Percentiles rank a stretch among this genome's conserved stretches.
phyloP scores from a whole-genome alignment of 2,888 invertebrate genomes.

The Stenurella melanura region DNA sequence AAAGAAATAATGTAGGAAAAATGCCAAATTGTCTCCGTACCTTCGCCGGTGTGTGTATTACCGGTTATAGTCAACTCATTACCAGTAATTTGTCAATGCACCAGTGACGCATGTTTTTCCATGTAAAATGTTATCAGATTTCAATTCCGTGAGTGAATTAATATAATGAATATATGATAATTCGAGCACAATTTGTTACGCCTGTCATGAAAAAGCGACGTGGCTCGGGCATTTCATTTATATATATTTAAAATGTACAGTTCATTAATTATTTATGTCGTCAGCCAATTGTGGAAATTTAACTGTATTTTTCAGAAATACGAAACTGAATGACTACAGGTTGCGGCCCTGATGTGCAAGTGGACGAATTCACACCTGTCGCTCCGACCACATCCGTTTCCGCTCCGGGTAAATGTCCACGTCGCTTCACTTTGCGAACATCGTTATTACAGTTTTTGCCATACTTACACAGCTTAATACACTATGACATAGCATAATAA shows the following conservation, averaged over 20 bases:
- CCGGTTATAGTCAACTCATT: neutral
- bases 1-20: too few relatives aligned
- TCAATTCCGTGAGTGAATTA: conserved; percentile 14
- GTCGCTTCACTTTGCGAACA: conserved; percentile 38
- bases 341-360: conserved; percentile 59
- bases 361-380: conserved; percentile 70
- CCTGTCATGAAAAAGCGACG: conserved; percentile 16
- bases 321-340: conserved; percentile 25
- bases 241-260: conserved; percentile 27
- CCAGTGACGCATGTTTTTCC: conserved; percentile 7
- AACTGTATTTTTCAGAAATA: conserved; percentile 45
- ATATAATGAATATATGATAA: conserved; percentile 3
- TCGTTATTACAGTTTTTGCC: conserved; percentile 40
- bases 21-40: too few relatives aligned
- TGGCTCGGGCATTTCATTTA: conserved; percentile 17
- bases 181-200: conserved; percentile 12
- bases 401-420: conserved; percentile 58
- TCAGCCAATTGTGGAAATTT: conserved; percentile 44
- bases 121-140: conserved; percentile 21
- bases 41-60: too few relatives aligned
- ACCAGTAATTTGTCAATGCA: neutral
- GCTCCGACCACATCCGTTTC: conserved; percentile 70
- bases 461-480: conserved; percentile 12
- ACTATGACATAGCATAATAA: neutral
- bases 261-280: conserved; percentile 51